These are phyloP conservation scores for Agrochola circellaris DNA, from an alignment of 2,888 invertebrate species.

Conservation along the genomic window DNA sequence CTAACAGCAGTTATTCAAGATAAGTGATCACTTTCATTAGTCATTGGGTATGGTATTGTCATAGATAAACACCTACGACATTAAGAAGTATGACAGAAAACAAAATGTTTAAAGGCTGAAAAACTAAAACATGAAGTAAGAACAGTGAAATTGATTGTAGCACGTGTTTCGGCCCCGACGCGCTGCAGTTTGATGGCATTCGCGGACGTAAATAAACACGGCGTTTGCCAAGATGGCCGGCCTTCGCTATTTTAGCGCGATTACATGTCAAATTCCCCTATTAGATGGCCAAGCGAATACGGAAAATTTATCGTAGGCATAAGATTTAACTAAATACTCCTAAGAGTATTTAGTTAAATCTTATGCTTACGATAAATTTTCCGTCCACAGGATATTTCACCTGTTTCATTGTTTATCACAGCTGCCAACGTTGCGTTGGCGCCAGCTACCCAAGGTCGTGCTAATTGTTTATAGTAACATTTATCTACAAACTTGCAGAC, in stretches of 20 bases:
- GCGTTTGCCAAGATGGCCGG: constrained; percentile 87
- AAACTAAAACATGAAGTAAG: constrained; percentile 55
- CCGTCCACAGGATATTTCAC: constrained; percentile 24
- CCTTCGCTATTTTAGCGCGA: constrained; percentile 88
- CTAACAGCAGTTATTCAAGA: background rate
- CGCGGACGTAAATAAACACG: constrained; percentile 89
- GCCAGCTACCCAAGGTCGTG: constrained; percentile 27
- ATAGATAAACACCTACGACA: background rate
- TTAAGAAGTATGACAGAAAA: background rate
- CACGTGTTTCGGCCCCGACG: constrained; percentile 82
- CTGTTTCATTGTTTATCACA: constrained; percentile 36
- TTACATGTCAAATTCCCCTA: constrained; percentile 80
- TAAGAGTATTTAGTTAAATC: too few species aligned
- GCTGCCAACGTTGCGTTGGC: constrained; percentile 21
- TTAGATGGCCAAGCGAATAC: constrained; percentile 75
- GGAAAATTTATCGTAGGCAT: constrained; percentile 63
- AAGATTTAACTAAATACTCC: constrained; percentile 44
- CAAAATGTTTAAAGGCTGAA: constrained; percentile 27
- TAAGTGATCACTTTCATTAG: background rate
- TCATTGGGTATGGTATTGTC: too few species aligned
- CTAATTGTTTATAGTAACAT: constrained; percentile 20
- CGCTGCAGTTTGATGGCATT: constrained; percentile 87
- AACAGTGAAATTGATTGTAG: constrained; percentile 79
- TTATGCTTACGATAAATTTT: too few species aligned
- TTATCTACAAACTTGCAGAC: constrained; percentile 21